Base-by-base conservation (phyloP, 92 coral and sea anemone species). In the Parazoanthus swiftii region DNA sequence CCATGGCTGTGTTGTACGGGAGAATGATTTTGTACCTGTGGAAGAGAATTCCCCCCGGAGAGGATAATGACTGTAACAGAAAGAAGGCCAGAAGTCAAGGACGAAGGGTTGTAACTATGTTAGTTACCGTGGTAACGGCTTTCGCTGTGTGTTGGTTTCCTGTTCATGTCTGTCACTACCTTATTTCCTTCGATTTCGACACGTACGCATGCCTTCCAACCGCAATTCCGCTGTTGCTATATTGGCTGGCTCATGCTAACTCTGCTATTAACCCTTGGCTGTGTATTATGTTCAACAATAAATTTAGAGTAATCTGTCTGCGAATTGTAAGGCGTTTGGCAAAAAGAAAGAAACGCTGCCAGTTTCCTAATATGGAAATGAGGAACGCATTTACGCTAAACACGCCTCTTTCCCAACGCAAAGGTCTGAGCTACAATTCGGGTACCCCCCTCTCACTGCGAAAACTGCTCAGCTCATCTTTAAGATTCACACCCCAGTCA, bases 161-260 rank as follows among this genome's bases (percentile, higher is more conserved):
- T 36, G 87, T 71, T 13, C 79, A 84, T 48, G 87, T 84, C 11
- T 84, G 87, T 29, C 87, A 84, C 42, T 84, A 84, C 79, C 87
- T 84, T 38, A 44, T 84, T 25, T 84, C 87, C 4, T 84, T 84
- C 68, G 37, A 84, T 20, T 84, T n/a, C 87, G 68, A 84, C n/a
- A 71, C 56, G 43, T 84, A 84, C 74, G n/a, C 79, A 5, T 84
- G 87, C 15, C 87, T 84, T 84, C 87, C 87, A 44, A 44, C 51
- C 26, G 79, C 77, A 38, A 7, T 84, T 48, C 67, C 79, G 37
- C 87, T 46, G 8, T 5, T 48, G 14, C 26, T 84, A 13, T 84
- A n/a, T 71, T 84, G 87, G 87, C 54, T 84, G 58, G 87, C 87
- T 11, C 87, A 84, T 68, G 87, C 87, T 35, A 84, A 84, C 46